phyloP scores from a whole-genome alignment of 2,113 vertebrate genomes.

The Ceuthmochares aereus region DNA sequence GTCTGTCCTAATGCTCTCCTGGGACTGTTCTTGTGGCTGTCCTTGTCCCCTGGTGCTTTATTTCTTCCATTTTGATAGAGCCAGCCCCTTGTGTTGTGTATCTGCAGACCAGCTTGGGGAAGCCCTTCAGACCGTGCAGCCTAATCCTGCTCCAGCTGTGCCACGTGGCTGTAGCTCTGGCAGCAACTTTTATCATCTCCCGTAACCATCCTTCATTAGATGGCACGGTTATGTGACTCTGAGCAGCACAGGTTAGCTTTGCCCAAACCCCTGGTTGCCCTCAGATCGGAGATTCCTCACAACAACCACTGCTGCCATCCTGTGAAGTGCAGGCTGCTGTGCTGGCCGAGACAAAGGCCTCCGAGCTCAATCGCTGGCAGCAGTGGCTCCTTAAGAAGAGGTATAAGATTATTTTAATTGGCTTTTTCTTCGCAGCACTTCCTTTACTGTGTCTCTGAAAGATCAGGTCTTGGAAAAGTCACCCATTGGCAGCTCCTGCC shows the following conservation, averaged over 20 bases:
- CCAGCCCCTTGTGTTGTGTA: fast-evolving
- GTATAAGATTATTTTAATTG: background rate
- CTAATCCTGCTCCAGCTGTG: background rate
- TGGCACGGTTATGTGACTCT: background rate
- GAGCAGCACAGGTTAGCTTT: background rate
- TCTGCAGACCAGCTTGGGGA: background rate
- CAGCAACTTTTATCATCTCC: background rate
- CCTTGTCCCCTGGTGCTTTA: background rate
- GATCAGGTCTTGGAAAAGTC: background rate
- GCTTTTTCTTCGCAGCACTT: background rate
- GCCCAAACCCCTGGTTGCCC: background rate
- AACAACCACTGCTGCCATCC: fast-evolving
- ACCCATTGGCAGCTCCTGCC: background rate
- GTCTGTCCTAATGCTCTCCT: background rate
- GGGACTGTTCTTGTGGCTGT: background rate
- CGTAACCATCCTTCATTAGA: background rate
- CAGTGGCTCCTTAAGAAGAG: background rate
- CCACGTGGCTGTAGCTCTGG: background rate
- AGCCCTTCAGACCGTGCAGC: background rate
- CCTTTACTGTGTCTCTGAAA: background rate
- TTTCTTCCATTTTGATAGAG: background rate
- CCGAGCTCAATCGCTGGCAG: background rate
- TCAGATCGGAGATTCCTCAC: background rate
- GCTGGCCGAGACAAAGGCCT: background rate
- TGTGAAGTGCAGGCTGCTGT: background rate